phyloP scores from a whole-genome alignment of 1,140 invertebrate genomes.

The Tribolium madens region DNA sequence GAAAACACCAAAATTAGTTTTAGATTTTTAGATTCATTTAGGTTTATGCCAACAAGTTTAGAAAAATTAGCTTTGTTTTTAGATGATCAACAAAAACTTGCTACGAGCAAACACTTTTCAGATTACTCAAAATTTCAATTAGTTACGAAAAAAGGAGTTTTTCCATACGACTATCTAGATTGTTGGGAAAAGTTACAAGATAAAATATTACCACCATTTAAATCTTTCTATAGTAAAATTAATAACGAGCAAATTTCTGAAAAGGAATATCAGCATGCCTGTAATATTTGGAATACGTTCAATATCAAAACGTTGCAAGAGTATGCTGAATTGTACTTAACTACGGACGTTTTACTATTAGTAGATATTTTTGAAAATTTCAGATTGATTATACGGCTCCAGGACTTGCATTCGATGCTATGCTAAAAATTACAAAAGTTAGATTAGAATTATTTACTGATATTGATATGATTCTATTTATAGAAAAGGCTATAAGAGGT shows the following conservation, averaged over 20 bases:
- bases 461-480: conserved; percentile 58
- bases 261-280: conserved; percentile 65
- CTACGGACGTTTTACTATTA: conserved; percentile 64
- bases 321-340: conserved; percentile 66
- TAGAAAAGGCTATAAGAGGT: conserved; percentile 57
- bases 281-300: conserved; percentile 66
- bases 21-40: conserved; percentile 52
- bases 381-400: conserved; percentile 63
- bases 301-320: conserved; percentile 63
- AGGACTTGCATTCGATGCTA: conserved; percentile 64
- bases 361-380: conserved; percentile 69
- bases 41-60: conserved; percentile 48
- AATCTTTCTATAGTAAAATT: conserved; percentile 63
- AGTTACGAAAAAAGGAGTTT: conserved; percentile 61
- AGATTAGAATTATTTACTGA: conserved; percentile 67
- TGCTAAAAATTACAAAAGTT: conserved; percentile 62
- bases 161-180: too few species aligned
- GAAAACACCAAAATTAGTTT: conserved; percentile 36
- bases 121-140: conserved; percentile 55
- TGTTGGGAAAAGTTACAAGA: conserved; percentile 60
- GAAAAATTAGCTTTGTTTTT: conserved; percentile 49
- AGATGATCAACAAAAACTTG: background rate
- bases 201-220: conserved; percentile 55
- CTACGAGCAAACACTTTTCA: background rate
- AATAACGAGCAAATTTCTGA: conserved; percentile 55